Percentiles rank a stretch among this genome's conserved stretches.
Evolutionary conservation across 2,113 vertebrate genomes (phyloP).

Genomic region (Cavia porcellus): DNA sequence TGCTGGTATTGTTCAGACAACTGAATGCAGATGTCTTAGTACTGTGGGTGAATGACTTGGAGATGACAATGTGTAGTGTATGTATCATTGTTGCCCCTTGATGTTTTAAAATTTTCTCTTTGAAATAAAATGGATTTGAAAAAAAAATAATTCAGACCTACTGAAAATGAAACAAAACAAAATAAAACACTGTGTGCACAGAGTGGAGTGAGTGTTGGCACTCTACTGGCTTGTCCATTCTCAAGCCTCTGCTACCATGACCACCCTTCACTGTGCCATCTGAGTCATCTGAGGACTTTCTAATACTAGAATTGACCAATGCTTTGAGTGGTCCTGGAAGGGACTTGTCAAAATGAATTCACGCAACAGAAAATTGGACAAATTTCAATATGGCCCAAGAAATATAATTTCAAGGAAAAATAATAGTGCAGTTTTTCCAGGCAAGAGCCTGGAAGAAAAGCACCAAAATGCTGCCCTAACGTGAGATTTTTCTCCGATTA

Average conservation of each 20-base stretch:
- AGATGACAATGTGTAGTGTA: no score
- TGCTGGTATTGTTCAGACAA: no score
- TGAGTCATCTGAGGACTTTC: background rate
- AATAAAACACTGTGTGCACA: background rate
- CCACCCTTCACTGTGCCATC: background rate
- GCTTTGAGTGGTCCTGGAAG: background rate
- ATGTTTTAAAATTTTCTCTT: no score
- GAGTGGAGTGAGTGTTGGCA: background rate
- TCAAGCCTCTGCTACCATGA: background rate
- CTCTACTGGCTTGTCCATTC: background rate
- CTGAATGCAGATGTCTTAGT: no score
- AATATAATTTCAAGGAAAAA: slow-evolving; percentile 23
- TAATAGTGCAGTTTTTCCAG: background rate
- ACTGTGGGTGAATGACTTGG: no score
- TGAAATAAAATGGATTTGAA: no score
- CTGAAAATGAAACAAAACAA: no score
- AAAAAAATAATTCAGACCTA: no score
- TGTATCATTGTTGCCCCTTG: no score
- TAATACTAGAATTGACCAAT: slow-evolving; percentile 14
- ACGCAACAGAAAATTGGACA: slow-evolving; percentile 8
- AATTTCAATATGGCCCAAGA: background rate
- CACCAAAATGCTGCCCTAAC: background rate
- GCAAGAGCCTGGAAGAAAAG: background rate
- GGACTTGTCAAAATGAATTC: background rate
- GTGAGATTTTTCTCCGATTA: background rate